Conservation (phyloP, 2,797 vertebrate species). For the Ptychobarbus kaznakovi region DNA sequence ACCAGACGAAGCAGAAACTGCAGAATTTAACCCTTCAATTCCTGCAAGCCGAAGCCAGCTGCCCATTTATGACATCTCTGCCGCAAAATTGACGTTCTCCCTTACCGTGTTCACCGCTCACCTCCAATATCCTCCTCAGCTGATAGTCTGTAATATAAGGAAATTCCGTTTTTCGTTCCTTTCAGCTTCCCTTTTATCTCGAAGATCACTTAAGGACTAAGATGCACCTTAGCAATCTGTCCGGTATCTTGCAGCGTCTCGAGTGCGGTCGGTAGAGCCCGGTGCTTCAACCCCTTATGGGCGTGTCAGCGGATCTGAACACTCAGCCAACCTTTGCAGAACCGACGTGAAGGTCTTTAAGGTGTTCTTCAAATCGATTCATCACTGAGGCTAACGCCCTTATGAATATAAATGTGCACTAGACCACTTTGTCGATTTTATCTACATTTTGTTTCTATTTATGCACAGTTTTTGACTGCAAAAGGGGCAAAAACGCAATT, state of each 20-base stretch:
- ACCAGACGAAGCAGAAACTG: slow-evolving; percentile 74
- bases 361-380: slow-evolving; percentile 41
- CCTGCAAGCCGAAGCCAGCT: slow-evolving; percentile 54
- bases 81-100: slow-evolving; percentile 29
- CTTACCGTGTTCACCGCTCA: slow-evolving; percentile 48
- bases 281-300: slow-evolving; percentile 54
- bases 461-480: background rate
- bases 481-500: background rate
- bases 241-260: slow-evolving; percentile 76
- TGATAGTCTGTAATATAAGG: background rate
- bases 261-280: slow-evolving; percentile 72
- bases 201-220: slow-evolving; percentile 72
- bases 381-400: slow-evolving; percentile 39
- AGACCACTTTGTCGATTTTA: background rate
- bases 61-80: slow-evolving; percentile 19
- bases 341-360: slow-evolving; percentile 31
- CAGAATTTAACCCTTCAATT: slow-evolving; percentile 84
- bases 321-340: slow-evolving; percentile 31
- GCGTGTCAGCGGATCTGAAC: slow-evolving; percentile 31
- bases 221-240: slow-evolving; percentile 75
- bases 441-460: background rate
- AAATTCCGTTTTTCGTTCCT: background rate
- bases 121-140: slow-evolving; percentile 22
- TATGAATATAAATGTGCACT: background rate
- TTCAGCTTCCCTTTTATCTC: slow-evolving; percentile 51